phyloP scores from a whole-genome alignment of 2,797 vertebrate genomes.

The Lepidocolaptes lacrymiger region DNA sequence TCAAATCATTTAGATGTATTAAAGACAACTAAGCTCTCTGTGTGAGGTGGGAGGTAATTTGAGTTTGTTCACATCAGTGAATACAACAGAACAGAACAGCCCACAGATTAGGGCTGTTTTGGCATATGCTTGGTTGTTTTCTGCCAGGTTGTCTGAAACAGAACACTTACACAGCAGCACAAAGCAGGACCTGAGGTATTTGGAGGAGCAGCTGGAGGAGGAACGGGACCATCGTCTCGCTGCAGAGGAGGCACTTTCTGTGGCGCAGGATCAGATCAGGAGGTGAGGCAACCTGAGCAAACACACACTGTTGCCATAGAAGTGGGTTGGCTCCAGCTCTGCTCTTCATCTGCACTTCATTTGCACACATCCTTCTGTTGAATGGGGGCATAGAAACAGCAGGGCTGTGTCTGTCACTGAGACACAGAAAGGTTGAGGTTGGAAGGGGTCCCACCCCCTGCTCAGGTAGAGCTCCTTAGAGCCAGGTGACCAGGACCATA shows the following conservation, averaged over 20 bases:
- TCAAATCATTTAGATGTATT: background rate
- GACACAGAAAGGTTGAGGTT: background rate
- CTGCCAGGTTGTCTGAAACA: conserved; percentile 81
- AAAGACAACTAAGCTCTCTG: background rate
- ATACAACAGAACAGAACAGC: background rate
- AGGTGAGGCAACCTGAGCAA: conserved; percentile 71
- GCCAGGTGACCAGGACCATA: background rate
- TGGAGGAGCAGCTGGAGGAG: conserved; percentile 80
- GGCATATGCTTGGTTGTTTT: background rate
- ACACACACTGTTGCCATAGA: background rate
- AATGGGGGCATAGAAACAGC: background rate
- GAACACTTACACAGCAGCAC: conserved; percentile 70
- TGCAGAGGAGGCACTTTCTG: conserved; percentile 83
- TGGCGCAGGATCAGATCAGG: conserved; percentile 82
- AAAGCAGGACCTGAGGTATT: conserved; percentile 68
- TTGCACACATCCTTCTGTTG: background rate
- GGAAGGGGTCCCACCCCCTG: background rate
- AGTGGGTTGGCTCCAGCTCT: background rate
- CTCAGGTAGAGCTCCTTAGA: background rate
- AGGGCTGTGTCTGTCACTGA: fast-evolving
- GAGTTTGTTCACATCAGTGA: background rate
- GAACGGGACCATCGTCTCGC: conserved; percentile 84
- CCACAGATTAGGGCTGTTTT: background rate
- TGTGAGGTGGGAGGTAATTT: background rate
- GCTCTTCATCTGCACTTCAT: background rate